Conservation (phyloP, 2,113 vertebrate species). For the Microcebus murinus region DNA sequence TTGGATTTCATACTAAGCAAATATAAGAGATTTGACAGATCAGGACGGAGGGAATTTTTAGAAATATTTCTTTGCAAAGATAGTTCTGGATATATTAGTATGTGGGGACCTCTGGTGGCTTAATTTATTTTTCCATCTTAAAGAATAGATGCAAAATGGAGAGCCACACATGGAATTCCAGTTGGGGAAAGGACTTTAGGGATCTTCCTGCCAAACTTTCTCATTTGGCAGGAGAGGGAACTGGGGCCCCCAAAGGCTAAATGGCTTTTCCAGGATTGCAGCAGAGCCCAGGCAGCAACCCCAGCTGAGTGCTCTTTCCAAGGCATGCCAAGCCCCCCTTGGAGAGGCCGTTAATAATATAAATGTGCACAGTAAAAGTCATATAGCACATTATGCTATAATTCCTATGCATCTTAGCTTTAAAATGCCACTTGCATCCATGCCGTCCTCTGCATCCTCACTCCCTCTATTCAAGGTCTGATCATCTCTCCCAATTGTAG, state of each 20-base stretch:
- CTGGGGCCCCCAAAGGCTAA: background rate
- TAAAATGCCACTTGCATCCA: background rate
- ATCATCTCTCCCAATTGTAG: background rate
- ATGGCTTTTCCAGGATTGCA: background rate
- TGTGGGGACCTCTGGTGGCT: constrained; percentile 84
- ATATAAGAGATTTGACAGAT: background rate
- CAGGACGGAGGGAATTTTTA: background rate
- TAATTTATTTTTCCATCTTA: background rate
- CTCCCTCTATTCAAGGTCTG: background rate
- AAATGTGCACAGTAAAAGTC: background rate
- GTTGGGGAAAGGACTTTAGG: background rate
- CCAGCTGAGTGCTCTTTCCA: background rate
- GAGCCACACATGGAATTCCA: background rate
- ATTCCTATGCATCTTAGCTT: background rate
- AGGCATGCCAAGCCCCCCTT: background rate
- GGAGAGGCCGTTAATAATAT: background rate
- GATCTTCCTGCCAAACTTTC: background rate
- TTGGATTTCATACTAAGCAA: background rate
- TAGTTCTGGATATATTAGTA: constrained; percentile 33
- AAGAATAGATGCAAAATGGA: background rate
- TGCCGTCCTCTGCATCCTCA: accelerated
- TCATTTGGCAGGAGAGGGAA: background rate
- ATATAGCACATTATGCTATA: accelerated
- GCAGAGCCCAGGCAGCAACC: background rate
- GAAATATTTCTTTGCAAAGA: background rate